phyloP scores from a whole-genome alignment of 2,888 invertebrate genomes.

The Hypsopygia costalis region DNA sequence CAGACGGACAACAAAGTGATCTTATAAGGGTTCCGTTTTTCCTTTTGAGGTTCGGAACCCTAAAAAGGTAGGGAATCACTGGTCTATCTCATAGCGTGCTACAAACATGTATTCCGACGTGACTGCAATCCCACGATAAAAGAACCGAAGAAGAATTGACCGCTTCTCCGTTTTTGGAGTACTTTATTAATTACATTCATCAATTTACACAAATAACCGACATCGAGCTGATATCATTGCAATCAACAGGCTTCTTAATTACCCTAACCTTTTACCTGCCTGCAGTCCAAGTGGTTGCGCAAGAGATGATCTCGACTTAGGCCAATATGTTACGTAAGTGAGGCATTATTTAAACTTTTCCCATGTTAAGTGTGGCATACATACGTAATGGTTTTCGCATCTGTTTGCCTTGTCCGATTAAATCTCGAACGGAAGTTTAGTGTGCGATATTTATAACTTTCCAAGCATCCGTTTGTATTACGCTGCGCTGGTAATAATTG shows the following conservation, averaged over 20 bases:
- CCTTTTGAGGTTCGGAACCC: too few species aligned
- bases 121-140: too few species aligned
- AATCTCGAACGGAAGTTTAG: background rate
- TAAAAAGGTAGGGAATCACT: too few species aligned
- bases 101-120: too few species aligned
- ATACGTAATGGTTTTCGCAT: constrained; percentile 11
- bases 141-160: too few species aligned
- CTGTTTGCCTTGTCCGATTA: background rate
- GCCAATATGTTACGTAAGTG: constrained; percentile 16
- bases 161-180: too few species aligned
- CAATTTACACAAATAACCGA: background rate
- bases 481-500: too few species aligned
- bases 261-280: background rate
- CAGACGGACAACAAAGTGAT: too few species aligned
- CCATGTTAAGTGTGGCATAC: constrained; percentile 21
- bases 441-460: background rate
- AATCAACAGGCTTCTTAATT: background rate
- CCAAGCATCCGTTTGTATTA: too few species aligned
- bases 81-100: too few species aligned
- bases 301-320: constrained; percentile 1
- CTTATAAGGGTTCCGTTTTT: too few species aligned
- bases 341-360: constrained; percentile 20
- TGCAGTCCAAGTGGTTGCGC: background rate
- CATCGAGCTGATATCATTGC: background rate
- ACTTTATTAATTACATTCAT: background rate